These are phyloP conservation scores for Ephestia elutella DNA, from an alignment of 1,140 invertebrate species.

Conservation along the genomic window DNA sequence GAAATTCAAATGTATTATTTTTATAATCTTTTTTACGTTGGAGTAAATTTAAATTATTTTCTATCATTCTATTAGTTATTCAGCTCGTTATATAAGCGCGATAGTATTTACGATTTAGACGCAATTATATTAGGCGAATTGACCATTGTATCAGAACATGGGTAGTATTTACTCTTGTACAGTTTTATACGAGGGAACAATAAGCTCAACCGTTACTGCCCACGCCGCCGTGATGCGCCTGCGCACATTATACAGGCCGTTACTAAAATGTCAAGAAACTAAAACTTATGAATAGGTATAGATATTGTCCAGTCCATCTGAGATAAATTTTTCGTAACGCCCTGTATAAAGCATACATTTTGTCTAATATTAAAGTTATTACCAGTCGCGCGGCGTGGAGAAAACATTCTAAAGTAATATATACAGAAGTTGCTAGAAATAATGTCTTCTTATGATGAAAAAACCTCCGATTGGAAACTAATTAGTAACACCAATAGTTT, in stretches of 20 bases:
- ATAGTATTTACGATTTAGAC: conserved; percentile 30
- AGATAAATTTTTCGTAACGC: not conserved
- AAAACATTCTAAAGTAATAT: conserved; percentile 19
- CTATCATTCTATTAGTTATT: conserved; percentile 17
- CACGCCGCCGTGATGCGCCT: not conserved
- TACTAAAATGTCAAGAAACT: conserved; percentile 16
- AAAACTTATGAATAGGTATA: not conserved
- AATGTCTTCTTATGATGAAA: conserved; percentile 48
- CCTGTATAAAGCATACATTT: not conserved
- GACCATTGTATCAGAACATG: conserved; percentile 29
- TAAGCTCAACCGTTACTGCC: conserved; percentile 25
- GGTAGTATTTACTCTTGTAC: conserved; percentile 35
- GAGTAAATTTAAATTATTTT: conserved; percentile 24
- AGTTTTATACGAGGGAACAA: conserved; percentile 59
- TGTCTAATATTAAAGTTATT: conserved; percentile 7
- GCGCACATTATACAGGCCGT: conserved; percentile 13
- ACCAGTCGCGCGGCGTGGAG: conserved; percentile 16
- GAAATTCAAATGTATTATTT: conserved; percentile 34
- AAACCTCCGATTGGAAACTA: conserved; percentile 43
- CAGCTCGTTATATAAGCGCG: conserved; percentile 14
- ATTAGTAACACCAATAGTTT: conserved; percentile 67
- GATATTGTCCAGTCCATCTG: too few species aligned
- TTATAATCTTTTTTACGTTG: conserved; percentile 39
- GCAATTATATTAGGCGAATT: conserved; percentile 51
- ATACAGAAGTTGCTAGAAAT: conserved; percentile 24